phyloP scores from a whole-genome alignment of 2,113 vertebrate species.

The Hipposideros armiger region DNA sequence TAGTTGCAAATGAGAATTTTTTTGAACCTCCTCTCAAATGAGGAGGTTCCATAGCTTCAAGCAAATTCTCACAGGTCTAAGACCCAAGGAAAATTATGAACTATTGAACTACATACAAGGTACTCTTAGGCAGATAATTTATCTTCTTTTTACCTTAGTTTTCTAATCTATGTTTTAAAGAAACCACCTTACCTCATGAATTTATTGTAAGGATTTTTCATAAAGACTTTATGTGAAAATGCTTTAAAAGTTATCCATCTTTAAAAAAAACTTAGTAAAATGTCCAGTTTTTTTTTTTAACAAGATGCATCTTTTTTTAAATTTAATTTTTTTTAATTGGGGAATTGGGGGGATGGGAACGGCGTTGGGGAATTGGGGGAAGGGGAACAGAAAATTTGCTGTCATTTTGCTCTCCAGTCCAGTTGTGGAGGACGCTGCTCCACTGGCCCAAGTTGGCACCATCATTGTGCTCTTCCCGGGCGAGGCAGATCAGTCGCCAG shows the following conservation, averaged over 20 bases:
- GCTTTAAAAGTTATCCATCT: not conserved
- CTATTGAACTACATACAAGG: not conserved
- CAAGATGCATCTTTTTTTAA: too few relatives aligned
- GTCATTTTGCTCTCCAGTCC: too few relatives aligned
- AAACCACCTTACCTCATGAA: conserved; percentile 6
- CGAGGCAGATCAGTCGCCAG: too few relatives aligned
- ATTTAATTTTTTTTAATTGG: too few relatives aligned
- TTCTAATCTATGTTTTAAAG: conserved; percentile 25
- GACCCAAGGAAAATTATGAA: conserved; percentile 2
- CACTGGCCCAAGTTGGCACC: too few relatives aligned
- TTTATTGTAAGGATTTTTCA: not conserved
- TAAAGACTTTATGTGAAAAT: conserved; percentile 4
- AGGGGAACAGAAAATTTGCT: too few relatives aligned
- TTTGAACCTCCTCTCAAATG: not conserved
- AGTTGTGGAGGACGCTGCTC: too few relatives aligned
- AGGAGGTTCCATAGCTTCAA: not conserved
- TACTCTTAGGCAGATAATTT: not conserved
- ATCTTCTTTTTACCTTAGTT: not conserved
- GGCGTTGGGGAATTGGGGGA: not conserved
- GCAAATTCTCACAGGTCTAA: not conserved
- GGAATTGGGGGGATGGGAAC: too few relatives aligned
- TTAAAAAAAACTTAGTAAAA: not conserved
- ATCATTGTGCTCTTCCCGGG: too few relatives aligned
- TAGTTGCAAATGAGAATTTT: not conserved
- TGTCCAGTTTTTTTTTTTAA: too few relatives aligned